A percentile compares a stretch with the other conserved stretches of the same genome.
Conservation (phyloP, 2,797 vertebrate species). For the Artibeus lituratus region DNA sequence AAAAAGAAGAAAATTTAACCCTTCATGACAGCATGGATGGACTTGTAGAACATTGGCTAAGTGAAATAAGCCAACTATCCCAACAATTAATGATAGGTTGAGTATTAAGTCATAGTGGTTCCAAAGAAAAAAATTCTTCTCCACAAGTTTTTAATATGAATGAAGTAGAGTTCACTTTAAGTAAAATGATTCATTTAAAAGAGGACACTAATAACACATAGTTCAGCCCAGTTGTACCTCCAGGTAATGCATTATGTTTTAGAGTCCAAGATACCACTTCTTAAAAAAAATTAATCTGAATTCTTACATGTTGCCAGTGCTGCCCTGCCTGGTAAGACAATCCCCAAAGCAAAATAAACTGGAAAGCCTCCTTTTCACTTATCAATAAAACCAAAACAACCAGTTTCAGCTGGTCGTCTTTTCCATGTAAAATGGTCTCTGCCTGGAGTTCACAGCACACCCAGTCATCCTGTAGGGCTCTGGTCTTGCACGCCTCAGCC, state of each 20-base stretch:
- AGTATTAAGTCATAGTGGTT: not conserved
- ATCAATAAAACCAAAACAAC: not conserved
- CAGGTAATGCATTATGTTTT: not conserved
- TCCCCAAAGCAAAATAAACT: not conserved
- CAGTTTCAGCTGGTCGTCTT: not conserved
- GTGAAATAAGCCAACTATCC: not conserved
- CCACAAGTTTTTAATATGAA: not conserved
- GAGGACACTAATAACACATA: not conserved
- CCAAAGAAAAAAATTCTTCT: constrained; percentile 1
- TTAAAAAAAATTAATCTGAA: not conserved
- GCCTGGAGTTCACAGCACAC: not conserved
- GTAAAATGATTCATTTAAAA: not conserved
- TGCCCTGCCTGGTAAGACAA: not conserved
- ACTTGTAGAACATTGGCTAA: not conserved
- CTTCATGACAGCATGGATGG: too few species aligned
- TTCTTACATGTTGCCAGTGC: not conserved
- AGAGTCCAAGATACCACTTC: not conserved
- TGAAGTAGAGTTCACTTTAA: not conserved
- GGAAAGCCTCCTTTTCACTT: not conserved
- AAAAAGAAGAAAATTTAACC: not conserved
- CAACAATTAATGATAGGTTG: not conserved
- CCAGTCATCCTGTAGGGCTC: not conserved
- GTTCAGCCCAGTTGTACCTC: not conserved
- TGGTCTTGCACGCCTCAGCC: fast-evolving
- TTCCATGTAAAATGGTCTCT: not conserved